These are phyloP conservation scores for Antedon mediterranea DNA, from an alignment of 53 echinoderm and acorn worm genomes.

Conservation along the genomic window DNA sequence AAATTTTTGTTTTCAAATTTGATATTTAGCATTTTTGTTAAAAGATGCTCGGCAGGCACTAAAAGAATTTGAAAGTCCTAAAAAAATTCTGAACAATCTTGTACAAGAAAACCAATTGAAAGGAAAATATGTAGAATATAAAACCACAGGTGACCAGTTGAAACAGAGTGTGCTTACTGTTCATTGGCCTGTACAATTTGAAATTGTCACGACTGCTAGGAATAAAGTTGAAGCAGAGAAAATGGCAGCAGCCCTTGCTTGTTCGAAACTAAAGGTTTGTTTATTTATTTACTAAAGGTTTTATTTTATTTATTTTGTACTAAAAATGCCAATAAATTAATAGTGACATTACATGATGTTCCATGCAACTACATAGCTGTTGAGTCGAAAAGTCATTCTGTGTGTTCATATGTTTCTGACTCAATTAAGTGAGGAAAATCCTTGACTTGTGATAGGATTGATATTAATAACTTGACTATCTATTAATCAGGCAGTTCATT, in stretches of 20 bases:
- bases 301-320: no score
- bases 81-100: conserved; percentile 33
- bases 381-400: no score
- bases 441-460: no score
- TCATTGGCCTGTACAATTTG: conserved; percentile 48
- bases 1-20: no score
- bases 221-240: conserved; percentile 47
- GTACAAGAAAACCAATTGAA: conserved; percentile 2
- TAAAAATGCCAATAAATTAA: no score
- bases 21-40: neutral
- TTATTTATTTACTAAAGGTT: no score
- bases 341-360: no score
- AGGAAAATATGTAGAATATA: conserved; percentile 1
- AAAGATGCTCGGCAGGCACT: conserved; percentile 12
- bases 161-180: conserved; percentile 31
- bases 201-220: conserved; percentile 36
- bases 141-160: neutral
- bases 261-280: conserved; percentile 51
- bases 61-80: conserved; percentile 28
- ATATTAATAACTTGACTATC: no score
- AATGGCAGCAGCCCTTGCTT: conserved; percentile 71
- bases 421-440: no score
- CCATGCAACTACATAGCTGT: no score
- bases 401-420: no score
- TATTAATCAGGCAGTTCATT: no score